Conservation (phyloP, 1,140 invertebrate species). For the Aphidius gifuensis region DNA sequence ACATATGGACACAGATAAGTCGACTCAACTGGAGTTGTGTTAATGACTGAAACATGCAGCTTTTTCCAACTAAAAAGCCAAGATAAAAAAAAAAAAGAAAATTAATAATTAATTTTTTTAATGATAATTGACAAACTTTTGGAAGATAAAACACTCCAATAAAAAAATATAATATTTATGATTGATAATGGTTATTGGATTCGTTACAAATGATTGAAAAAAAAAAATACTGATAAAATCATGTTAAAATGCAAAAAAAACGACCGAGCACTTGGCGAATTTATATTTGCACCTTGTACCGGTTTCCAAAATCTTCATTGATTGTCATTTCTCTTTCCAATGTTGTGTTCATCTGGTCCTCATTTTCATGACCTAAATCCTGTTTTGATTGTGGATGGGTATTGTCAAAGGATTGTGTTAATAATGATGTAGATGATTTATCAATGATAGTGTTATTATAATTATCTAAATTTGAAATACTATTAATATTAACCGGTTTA, state of each 20-base stretch:
- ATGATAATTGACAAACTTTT: constrained; percentile 1
- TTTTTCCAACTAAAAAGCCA: not conserved
- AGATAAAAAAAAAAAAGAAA: not conserved
- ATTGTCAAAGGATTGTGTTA: constrained; percentile 7
- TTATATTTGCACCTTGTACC: constrained; percentile 50
- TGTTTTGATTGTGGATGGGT: constrained; percentile 33
- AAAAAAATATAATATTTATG: not conserved
- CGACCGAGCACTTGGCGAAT: constrained; percentile 34
- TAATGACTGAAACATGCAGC: constrained; percentile 9
- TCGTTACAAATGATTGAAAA: constrained; percentile 13
- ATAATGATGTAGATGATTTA: constrained; percentile 3
- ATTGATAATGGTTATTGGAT: not conserved
- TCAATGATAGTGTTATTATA: not conserved
- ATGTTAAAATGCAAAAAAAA: constrained; percentile 28
- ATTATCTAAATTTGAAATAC: not conserved
- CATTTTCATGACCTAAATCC: constrained; percentile 48
- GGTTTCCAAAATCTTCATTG: constrained; percentile 21
- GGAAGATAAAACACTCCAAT: constrained; percentile 4
- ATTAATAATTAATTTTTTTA: no score
- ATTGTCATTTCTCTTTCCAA: no score
- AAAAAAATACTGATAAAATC: constrained; percentile 12
- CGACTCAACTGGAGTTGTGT: not conserved
- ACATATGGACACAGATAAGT: constrained; percentile 21
- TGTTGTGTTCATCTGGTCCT: constrained; percentile 32
- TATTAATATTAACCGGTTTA: constrained; percentile 30